Base-by-base conservation (phyloP, 2,888 invertebrate species). In the Lissonota sp. region DNA sequence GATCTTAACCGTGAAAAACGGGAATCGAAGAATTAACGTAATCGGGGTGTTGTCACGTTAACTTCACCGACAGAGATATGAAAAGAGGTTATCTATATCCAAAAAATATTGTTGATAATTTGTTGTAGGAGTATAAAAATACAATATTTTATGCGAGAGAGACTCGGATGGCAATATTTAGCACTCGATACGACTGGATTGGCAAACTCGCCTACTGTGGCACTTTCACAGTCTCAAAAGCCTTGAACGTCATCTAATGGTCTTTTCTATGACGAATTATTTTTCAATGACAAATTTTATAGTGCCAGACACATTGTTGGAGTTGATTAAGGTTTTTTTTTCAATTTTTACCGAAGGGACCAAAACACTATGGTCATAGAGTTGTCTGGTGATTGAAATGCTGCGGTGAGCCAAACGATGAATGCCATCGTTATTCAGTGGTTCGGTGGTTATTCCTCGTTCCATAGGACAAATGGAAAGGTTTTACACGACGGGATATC, bases 371-470 rank as follows among this genome's bases (percentile, higher is more conserved):
- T 53, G 14, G 14, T 53, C 6, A 7, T 6, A 16, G 53, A 53
- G 53, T n/a, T 0, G n/a, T 58, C 66, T 66, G 26, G 49, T 16
- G 26, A n/a, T 75, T 10, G 57, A 57, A 57, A 63, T 44, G 46
- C 49, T 64, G 57, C 58, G 70, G 63, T 71, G 64, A 71, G 10
- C 63, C 64, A 70, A 70, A 70, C 70, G 55, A 26, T 39, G 63
- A 26, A 58, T 58, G 39, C 12, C 5, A 58, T 64, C 64, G 42
- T 37, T 42, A 42, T 60, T 53, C 42, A 46, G 12, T 74, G 26
- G 26, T 53, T 60, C 62, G 46, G 5, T 42, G 5, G 8, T n/a
- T 26, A 70, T 37, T 40, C 58, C 63, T 64, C 39, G 26, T 46
- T 55, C 70, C 70, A 49, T 40, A 37, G 64, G 46, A 62, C 10